Conservation (phyloP, 2,888 invertebrate species). For the Hedychridium roseum region DNA sequence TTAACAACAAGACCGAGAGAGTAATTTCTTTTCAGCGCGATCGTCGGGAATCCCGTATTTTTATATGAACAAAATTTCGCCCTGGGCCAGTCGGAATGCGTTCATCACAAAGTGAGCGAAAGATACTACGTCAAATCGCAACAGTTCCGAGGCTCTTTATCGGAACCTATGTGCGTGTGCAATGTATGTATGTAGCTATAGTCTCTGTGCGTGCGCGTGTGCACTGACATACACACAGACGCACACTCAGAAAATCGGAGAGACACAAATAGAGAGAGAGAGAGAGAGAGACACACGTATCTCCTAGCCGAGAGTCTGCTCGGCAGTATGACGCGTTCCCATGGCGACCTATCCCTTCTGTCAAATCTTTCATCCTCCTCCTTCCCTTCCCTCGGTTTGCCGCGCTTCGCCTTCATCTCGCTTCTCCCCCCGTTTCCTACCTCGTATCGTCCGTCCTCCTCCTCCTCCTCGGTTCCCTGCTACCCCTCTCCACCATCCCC, state of each 20-base stretch:
- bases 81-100: no score
- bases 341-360: constrained; percentile 56
- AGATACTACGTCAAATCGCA: constrained; percentile 28
- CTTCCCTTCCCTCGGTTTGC: constrained; percentile 15
- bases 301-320: constrained; percentile 40
- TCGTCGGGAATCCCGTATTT: no score
- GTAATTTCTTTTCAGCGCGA: no score
- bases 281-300: constrained; percentile 32
- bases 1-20: no score
- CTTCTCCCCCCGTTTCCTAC: constrained; percentile 28
- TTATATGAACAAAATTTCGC: no score
- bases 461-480: constrained; percentile 21
- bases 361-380: constrained; percentile 34
- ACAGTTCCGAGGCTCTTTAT: constrained; percentile 24
- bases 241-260: no score
- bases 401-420: constrained; percentile 14
- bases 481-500: constrained; percentile 2
- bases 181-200: constrained; percentile 32
- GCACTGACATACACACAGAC: constrained; percentile 5
- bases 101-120: background rate
- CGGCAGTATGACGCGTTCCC: constrained; percentile 54
- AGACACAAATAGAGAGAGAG: constrained; percentile 25
- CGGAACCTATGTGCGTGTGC: constrained; percentile 34
- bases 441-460: constrained; percentile 19
- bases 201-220: constrained; percentile 3